phyloP scores from a whole-genome alignment of 2,888 invertebrate species.

The Cryptosula pallasiana region DNA sequence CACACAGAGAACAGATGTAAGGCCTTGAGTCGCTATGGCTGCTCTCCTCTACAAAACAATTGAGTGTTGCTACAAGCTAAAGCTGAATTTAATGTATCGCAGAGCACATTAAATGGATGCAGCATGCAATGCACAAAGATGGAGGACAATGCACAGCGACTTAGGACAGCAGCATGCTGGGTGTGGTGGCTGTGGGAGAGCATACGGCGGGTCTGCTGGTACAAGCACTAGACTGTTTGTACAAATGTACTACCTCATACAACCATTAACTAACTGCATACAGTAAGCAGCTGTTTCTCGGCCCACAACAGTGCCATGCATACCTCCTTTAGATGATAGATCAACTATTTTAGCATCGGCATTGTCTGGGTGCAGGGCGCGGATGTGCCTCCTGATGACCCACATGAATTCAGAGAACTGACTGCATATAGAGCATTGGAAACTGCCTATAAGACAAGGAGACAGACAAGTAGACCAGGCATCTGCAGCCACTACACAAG shows the following conservation, averaged over 20 bases:
- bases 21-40: constrained; percentile 55
- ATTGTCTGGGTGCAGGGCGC: constrained; percentile 10
- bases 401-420: constrained; percentile 22
- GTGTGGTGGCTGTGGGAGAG: no score
- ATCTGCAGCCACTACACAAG: neutral
- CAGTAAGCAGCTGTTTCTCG: no score
- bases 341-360: constrained; percentile 22
- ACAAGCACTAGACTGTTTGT: no score
- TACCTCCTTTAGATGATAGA: constrained; percentile 9
- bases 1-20: constrained; percentile 89
- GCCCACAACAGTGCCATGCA: no score
- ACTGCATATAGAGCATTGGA: constrained; percentile 21
- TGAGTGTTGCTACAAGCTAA: no score
- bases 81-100: no score
- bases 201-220: no score
- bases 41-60: neutral
- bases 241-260: no score
- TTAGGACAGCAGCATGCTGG: no score
- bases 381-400: constrained; percentile 24
- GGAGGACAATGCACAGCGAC: no score
- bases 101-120: no score
- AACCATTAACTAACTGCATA: no score
- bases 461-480: neutral
- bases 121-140: neutral
- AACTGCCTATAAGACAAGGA: constrained; percentile 20